Evolutionary conservation across 2,888 invertebrate species (phyloP).

Genomic region (Labia minor): DNA sequence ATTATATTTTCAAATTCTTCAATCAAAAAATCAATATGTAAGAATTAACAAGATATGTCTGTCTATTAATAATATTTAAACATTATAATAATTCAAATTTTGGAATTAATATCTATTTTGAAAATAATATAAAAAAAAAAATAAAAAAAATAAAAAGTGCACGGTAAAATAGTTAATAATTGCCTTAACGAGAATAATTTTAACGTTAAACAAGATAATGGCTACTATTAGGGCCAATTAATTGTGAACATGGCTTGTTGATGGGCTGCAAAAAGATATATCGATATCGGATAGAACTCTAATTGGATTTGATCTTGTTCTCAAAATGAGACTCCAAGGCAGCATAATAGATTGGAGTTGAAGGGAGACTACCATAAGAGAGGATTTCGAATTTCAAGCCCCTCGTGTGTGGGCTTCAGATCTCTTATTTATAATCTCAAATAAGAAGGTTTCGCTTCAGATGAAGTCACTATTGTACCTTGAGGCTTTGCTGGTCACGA

Average conservation of each 20-base stretch:
- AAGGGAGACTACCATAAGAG: too few species aligned
- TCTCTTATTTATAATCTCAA: conserved; percentile 7
- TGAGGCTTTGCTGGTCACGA: background rate
- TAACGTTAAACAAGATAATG: background rate
- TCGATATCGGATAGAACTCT: background rate
- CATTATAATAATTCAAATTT: too few species aligned
- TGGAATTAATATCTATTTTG: too few species aligned
- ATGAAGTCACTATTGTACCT: conserved; percentile 13
- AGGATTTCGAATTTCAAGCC: background rate
- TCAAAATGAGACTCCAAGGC: background rate
- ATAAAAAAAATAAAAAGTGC: too few species aligned
- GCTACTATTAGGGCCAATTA: background rate
- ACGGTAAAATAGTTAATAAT: too few species aligned
- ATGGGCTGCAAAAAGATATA: background rate
- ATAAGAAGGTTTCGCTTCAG: background rate
- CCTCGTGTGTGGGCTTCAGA: background rate
- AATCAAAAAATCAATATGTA: background rate
- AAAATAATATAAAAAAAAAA: too few species aligned
- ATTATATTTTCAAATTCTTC: background rate
- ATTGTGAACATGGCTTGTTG: background rate
- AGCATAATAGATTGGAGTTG: too few species aligned
- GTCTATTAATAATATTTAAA: too few species aligned
- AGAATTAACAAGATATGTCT: background rate
- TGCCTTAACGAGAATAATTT: background rate
- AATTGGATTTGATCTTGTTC: conserved; percentile 1